Conservation (phyloP, 2,113 vertebrate genomes). For the Nycticryphes semicollaris region DNA sequence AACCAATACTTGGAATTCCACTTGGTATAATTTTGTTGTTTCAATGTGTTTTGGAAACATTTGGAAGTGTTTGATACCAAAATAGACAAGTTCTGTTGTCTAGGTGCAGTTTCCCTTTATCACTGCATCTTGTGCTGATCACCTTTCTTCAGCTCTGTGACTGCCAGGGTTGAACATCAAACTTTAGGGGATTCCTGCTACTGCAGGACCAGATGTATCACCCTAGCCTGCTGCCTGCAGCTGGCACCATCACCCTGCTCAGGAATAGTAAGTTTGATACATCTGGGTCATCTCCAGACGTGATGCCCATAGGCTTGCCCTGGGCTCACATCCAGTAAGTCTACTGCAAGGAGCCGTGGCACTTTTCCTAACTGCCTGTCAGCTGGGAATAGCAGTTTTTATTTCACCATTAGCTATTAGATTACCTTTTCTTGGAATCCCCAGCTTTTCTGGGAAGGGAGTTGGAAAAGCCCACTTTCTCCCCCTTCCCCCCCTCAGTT, state of each 20-base stretch:
- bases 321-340: not conserved
- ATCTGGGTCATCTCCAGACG: not conserved
- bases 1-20: not conserved
- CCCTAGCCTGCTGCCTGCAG: not conserved
- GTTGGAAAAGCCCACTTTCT: not conserved
- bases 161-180: not conserved
- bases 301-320: not conserved
- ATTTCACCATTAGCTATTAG: not conserved
- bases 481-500: not conserved
- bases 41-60: slow-evolving; percentile 26
- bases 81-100: not conserved
- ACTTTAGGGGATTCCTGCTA: not conserved
- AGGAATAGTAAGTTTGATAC: not conserved
- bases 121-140: not conserved
- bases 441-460: not conserved
- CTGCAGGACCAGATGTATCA: rapidly evolving
- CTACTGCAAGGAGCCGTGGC: not conserved
- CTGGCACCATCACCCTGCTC: not conserved
- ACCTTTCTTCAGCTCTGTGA: not conserved
- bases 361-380: not conserved
- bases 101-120: not conserved
- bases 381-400: not conserved
- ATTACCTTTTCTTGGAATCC: not conserved
- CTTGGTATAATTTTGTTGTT: not conserved
- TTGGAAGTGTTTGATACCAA: not conserved